phyloP scores from a whole-genome alignment of 1,140 invertebrate species.

The Aphelinus certus region DNA sequence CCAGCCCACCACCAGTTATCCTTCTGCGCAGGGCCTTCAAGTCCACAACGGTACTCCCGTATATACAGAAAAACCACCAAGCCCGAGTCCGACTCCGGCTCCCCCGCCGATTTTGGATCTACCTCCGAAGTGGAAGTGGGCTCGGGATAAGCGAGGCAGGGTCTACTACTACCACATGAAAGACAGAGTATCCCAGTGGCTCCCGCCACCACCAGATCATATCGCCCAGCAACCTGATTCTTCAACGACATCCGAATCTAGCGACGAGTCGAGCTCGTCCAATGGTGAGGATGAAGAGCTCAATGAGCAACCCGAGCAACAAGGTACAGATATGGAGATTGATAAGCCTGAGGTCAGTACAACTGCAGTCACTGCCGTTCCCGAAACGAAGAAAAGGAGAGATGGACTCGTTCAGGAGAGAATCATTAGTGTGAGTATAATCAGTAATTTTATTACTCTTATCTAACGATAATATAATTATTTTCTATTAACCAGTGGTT shows the following conservation, averaged over 20 bases:
- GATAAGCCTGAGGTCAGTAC: slow-evolving; percentile 37
- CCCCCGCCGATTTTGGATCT: slow-evolving; percentile 73
- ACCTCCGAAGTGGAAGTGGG: slow-evolving; percentile 88
- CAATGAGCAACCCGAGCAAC: slow-evolving; percentile 10
- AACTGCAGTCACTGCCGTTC: not conserved
- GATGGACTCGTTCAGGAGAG: slow-evolving; percentile 74
- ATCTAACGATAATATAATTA: too few species aligned
- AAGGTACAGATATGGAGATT: slow-evolving; percentile 45
- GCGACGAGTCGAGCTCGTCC: slow-evolving; percentile 64
- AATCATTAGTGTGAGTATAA: slow-evolving; percentile 74
- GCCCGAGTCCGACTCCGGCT: slow-evolving; percentile 32
- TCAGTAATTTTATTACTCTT: too few species aligned
- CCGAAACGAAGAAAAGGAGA: slow-evolving; percentile 59
- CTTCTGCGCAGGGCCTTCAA: not conserved
- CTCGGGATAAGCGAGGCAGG: slow-evolving; percentile 81
- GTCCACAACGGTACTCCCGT: slow-evolving; percentile 47
- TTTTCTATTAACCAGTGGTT: too few species aligned
- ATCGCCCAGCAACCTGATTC: slow-evolving; percentile 65
- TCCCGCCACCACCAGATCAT: slow-evolving; percentile 75
- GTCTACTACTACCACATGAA: slow-evolving; percentile 92
- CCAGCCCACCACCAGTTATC: slow-evolving; percentile 1
- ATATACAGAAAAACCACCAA: slow-evolving; percentile 13
- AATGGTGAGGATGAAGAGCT: slow-evolving; percentile 65
- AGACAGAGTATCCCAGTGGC: slow-evolving; percentile 87
- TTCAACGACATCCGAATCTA: slow-evolving; percentile 62